Percentiles rank a stretch among this genome's conserved stretches.
Evolutionary conservation across 2,113 vertebrate species (phyloP).

Genomic region (Genyomyrus donnyi): DNA sequence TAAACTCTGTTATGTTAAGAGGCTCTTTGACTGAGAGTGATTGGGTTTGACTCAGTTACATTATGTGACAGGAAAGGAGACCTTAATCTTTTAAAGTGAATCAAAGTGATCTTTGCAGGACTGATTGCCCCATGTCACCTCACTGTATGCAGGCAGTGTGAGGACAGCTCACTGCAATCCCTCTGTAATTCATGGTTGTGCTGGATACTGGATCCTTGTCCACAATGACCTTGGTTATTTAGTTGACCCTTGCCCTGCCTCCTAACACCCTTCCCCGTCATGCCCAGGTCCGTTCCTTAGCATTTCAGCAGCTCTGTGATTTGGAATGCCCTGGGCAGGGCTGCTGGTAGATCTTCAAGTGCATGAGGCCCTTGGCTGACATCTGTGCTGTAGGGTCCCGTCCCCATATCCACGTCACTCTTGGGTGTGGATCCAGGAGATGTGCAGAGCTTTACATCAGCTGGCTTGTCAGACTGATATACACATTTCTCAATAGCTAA

Average conservation of each 20-base stretch:
- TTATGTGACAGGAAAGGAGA: background rate
- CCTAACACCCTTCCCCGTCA: slow-evolving; percentile 1
- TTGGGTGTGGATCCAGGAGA: slow-evolving; percentile 30
- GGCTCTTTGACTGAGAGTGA: background rate
- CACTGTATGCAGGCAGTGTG: slow-evolving; percentile 24
- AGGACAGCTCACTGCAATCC: slow-evolving; percentile 50
- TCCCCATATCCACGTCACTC: slow-evolving; percentile 15
- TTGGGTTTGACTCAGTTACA: background rate
- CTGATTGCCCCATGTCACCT: background rate
- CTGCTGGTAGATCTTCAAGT: background rate
- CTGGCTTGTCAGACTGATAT: slow-evolving; percentile 18
- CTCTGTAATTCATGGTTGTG: slow-evolving; percentile 38
- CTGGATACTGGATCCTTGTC: slow-evolving; percentile 29
- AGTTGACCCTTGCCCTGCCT: slow-evolving; percentile 37
- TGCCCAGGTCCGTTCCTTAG: slow-evolving; percentile 24
- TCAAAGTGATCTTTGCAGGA: background rate
- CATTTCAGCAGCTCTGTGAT: slow-evolving; percentile 29
- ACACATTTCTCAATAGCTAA: slow-evolving; percentile 3
- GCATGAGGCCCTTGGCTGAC: slow-evolving; percentile 40
- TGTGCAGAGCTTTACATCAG: slow-evolving; percentile 13
- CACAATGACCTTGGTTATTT: background rate
- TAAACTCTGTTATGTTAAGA: background rate
- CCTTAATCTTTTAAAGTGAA: background rate
- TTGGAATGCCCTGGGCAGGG: background rate
- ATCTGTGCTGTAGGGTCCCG: slow-evolving; percentile 36